Conservation (phyloP, 1,140 invertebrate species). For the Anagrus nilaparvatae region DNA sequence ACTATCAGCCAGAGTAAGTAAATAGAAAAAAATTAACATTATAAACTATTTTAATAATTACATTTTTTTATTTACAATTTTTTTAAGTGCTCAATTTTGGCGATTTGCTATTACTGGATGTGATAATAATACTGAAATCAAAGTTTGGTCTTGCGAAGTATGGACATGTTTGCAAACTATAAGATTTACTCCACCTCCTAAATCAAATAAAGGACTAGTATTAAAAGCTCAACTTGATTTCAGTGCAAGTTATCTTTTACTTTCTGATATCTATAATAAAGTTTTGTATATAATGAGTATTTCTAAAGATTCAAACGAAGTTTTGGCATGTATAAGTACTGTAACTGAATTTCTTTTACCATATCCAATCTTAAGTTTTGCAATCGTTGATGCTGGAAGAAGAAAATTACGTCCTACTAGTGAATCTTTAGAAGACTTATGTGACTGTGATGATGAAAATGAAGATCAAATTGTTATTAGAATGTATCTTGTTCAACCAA, state of each 20-base stretch:
- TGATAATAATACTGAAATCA: slow-evolving; percentile 81
- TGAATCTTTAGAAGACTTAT: slow-evolving; percentile 37
- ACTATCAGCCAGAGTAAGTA: slow-evolving; percentile 70
- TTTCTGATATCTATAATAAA: slow-evolving; percentile 72
- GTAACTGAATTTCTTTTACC: slow-evolving; percentile 75
- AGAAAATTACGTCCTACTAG: slow-evolving; percentile 31
- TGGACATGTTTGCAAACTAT: slow-evolving; percentile 90
- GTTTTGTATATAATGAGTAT: slow-evolving; percentile 71
- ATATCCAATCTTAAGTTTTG: slow-evolving; percentile 75
- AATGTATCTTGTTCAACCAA: slow-evolving; percentile 80
- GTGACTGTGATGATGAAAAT: slow-evolving; percentile 33
- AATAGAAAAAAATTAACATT: slow-evolving; percentile 2
- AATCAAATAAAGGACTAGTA: slow-evolving; percentile 32
- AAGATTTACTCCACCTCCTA: slow-evolving; percentile 47
- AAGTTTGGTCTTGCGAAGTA: slow-evolving; percentile 88
- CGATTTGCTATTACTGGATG: slow-evolving; percentile 87
- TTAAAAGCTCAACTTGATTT: slow-evolving; percentile 75
- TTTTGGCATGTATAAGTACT: slow-evolving; percentile 48
- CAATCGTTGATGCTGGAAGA: slow-evolving; percentile 65
- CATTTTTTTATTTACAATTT: not conserved
- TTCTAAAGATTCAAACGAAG: slow-evolving; percentile 44
- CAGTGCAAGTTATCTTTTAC: slow-evolving; percentile 68
- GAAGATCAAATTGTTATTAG: slow-evolving; percentile 50
- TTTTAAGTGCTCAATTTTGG: slow-evolving; percentile 77
- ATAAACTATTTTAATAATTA: slow-evolving; percentile 2